Evolutionary conservation across 2,113 vertebrate genomes (phyloP), one percentile per base, ranked within the genome.

Genomic region (Chaetops frenatus): DNA sequence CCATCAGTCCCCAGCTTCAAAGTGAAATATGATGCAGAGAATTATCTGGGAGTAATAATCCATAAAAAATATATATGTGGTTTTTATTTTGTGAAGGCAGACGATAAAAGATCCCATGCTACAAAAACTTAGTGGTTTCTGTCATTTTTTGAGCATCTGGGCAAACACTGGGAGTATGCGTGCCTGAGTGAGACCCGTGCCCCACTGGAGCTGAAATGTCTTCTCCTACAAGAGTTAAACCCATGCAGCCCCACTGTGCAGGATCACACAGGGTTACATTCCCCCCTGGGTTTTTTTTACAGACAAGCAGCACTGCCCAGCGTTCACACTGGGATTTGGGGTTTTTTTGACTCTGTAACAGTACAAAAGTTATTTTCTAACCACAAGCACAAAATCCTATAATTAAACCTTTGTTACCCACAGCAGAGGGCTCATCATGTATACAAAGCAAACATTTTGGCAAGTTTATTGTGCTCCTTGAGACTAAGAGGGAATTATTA

Each of bases 401-500:
- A 95, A 94, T 95, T 93, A 96, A 95, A 86, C 69, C 72, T 88
- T 77, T 86, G 88, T 81, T 88, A 83, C 69, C 29, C 82, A 48
- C 67, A 90, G 88, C 82, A 86, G 82, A 93, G 82, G 15, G 67
- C 76, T 94, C 72, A 71, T 81, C 67, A 15, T 33, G 62, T 80
- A 90, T 27, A 94, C 82, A 90, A 92, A 90, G 88, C 88, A 92
- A 96, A 94, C 60, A 48, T 84, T 88, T 81, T 93, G 93, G 79
- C 93, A 94, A 84, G 85, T 94, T 93, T 86, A 92, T 84, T 86
- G 44, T 64, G 70, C 79, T 90, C 31, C 72, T 90, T 21, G 13
- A 96, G 85, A 96, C 93, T 84, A 74, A 71, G 76, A 88, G 18
- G 33, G 79, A 90, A 93, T 95, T 95, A 94, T 92, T 67, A 81